These are phyloP conservation scores for Lepeophtheirus nordmannii DNA, from an alignment of 2,888 invertebrate genomes.

Conservation along the genomic window DNA sequence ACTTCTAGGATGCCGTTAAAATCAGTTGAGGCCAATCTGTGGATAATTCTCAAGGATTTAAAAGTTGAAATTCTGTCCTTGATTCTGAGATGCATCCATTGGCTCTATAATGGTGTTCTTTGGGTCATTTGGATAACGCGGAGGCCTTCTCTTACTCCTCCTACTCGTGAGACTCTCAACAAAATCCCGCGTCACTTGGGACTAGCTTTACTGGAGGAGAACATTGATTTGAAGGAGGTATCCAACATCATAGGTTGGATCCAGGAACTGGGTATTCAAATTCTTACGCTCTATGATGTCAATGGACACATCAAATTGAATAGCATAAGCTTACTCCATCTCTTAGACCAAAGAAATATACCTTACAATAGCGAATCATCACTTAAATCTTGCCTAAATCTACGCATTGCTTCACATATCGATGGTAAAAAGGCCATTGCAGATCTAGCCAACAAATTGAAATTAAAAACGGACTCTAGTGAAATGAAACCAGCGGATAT, in stretches of 20 bases:
- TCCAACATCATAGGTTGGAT: neutral
- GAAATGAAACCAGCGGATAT: neutral
- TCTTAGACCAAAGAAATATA: neutral
- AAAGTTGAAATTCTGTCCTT: neutral
- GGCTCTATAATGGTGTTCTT: neutral
- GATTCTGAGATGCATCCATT: neutral
- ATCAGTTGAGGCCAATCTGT: neutral
- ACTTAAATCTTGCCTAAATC: neutral
- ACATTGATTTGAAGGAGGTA: neutral
- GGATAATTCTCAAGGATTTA: neutral
- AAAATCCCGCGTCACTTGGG: slow-evolving; percentile 7
- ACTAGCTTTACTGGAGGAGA: slow-evolving; percentile 3
- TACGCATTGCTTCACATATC: neutral
- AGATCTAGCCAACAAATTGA: neutral
- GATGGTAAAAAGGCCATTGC: slow-evolving; percentile 6
- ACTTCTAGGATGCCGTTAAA: neutral
- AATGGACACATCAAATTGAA: slow-evolving; percentile 7
- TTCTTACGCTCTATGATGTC: slow-evolving; percentile 12
- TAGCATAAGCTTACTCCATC: neutral
- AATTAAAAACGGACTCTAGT: neutral
- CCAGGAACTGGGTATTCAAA: neutral
- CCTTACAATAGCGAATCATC: neutral
- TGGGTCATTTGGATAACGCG: neutral
- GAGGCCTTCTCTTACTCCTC: neutral
- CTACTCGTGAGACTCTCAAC: neutral